Evolutionary conservation across 2,888 invertebrate species (phyloP), one percentile per base, ranked within the genome.

Genomic region (Lithophane ornitopus): DNA sequence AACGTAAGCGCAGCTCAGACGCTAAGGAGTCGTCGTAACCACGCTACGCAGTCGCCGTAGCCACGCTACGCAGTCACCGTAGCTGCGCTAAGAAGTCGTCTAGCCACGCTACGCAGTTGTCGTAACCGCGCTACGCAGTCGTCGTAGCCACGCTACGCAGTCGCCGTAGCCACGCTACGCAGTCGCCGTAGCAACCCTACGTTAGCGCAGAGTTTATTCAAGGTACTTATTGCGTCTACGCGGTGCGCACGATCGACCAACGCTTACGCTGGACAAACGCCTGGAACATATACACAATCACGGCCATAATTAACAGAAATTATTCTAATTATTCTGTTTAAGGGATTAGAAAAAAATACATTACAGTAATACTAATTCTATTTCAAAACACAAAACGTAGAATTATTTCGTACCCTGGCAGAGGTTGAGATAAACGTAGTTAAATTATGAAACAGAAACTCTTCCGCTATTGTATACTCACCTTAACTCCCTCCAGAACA

Each of bases 401-500:
- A 46, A 46, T 12, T 28, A 28, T 22, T 28, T 46, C 28, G 2
- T 44, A 12, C 16, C 1, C 16, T n/a, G 11, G 3, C 11, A 19
- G 16, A 7, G 19, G 19, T n/a, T 46, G 14, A 28, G 14, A 52
- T 41, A 54, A 14, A 41, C 8, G n/a, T 61, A 54, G 14, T 56
- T 56, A 14, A 62, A 19, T 7, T 7, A 16, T 12, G n/a, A 49
- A 2, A 65, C 14, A 39, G 34, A 62, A 58, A 12, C 22, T 70
- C 14, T 61, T 34, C 3, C 56, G 11, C 65, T 66, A 84, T 70
- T 91, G 86, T 87, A 78, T 39, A 90, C 65, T 84, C 89, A 80
- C 88, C 93, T 89, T 93, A 90, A 94, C 22, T 67, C 78, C 88
- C 85, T 90, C 88, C 88, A 88, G 90, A 91, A 90, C 90, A 90